Conservation (phyloP, 1,140 invertebrate species). For the Aphelenchoides avenae region DNA sequence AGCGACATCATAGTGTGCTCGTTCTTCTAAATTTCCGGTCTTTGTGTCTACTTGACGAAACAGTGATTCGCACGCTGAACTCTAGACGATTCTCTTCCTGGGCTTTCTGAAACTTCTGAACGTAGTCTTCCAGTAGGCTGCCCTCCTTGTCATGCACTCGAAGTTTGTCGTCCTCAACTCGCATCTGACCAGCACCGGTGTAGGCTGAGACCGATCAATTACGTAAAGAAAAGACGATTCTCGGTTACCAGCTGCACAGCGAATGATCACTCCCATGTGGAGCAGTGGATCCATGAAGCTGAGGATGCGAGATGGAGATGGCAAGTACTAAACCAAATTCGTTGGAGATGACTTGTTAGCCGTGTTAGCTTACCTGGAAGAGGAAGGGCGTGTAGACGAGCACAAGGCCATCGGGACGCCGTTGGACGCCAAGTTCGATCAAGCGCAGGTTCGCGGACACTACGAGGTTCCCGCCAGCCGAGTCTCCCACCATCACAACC, state of each 20-base stretch:
- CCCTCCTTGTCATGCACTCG: slow-evolving; percentile 35
- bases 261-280: slow-evolving; percentile 73
- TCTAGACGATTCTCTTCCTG: slow-evolving; percentile 40
- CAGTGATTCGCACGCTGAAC: slow-evolving; percentile 23
- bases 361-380: slow-evolving; percentile 55
- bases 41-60: too few relatives aligned
- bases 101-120: slow-evolving; percentile 46
- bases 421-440: slow-evolving; percentile 70
- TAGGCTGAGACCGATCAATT: slow-evolving; percentile 57
- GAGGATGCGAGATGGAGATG: slow-evolving; percentile 84
- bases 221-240: slow-evolving; percentile 21
- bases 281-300: slow-evolving; percentile 88
- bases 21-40: too few relatives aligned
- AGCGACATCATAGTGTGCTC: slow-evolving; percentile 52
- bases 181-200: slow-evolving; percentile 50
- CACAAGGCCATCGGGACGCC: slow-evolving; percentile 79
- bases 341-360: slow-evolving; percentile 6
- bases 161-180: too few relatives aligned
- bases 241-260: slow-evolving; percentile 61
- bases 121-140: slow-evolving; percentile 52
- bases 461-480: slow-evolving; percentile 86
- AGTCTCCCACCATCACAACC: slow-evolving; percentile 70
- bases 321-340: slow-evolving; percentile 72
- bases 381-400: slow-evolving; percentile 70
- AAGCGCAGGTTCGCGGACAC: slow-evolving; percentile 73